Percentiles rank a stretch among this genome's conserved stretches.
Evolutionary conservation across 2,797 vertebrate genomes (phyloP).

Genomic region (Mormyrops attenuatus): DNA sequence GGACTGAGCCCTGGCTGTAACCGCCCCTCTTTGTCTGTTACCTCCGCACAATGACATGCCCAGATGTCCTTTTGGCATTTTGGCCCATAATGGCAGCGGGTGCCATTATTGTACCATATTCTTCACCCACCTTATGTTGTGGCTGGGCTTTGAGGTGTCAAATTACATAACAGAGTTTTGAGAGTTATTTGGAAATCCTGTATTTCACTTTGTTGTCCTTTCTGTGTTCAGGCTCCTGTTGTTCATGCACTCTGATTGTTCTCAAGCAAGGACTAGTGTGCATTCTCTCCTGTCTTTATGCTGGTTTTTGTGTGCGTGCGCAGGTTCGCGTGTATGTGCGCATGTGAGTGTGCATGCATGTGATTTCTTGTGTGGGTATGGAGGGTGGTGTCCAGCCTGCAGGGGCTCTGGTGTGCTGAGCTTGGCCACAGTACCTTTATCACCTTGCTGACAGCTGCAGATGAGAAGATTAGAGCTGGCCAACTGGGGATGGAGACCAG

Average conservation of each 20-base stretch:
- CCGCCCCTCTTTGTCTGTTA: conserved; percentile 55
- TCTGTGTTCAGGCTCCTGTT: neutral
- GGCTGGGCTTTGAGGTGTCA: neutral
- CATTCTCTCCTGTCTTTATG: neutral
- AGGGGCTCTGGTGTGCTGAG: conserved; percentile 49
- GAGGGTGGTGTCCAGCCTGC: conserved; percentile 18
- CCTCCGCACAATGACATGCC: conserved; percentile 47
- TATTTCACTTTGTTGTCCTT: neutral
- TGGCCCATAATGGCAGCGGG: neutral
- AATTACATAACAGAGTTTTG: conserved; percentile 36
- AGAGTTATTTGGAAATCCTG: neutral
- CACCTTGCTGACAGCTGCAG: conserved; percentile 68
- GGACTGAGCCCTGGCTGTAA: conserved; percentile 50
- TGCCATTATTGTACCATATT: neutral
- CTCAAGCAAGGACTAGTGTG: neutral
- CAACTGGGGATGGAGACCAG: conserved; percentile 47
- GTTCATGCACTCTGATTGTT: neutral
- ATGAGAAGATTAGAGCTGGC: conserved; percentile 59
- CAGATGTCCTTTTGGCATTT: conserved; percentile 38
- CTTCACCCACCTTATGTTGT: conserved; percentile 24
- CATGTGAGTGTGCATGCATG: neutral
- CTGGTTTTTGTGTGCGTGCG: neutral
- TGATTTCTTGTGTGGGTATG: neutral
- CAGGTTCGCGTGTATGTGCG: neutral
- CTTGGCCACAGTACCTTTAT: conserved; percentile 48